These are phyloP conservation scores for Fragum sueziense DNA, from an alignment of 2,888 invertebrate genomes.

Conservation along the genomic window DNA sequence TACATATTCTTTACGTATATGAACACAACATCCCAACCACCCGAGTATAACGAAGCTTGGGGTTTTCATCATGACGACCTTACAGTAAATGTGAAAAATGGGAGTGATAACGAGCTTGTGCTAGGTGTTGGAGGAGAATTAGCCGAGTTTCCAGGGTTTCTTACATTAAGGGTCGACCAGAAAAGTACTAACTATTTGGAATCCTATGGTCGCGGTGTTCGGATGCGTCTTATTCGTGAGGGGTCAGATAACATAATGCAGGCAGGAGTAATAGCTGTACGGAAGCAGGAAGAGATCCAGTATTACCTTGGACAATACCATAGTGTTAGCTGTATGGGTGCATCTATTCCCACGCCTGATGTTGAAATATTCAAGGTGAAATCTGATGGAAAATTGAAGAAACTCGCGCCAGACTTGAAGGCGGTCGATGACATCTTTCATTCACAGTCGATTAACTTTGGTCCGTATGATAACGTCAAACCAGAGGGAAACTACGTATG, in stretches of 20 bases:
- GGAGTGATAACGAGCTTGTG: background rate
- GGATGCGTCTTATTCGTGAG: background rate
- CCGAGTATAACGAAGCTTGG: background rate
- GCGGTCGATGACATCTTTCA: background rate
- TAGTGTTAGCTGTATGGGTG: background rate
- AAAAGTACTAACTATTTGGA: background rate
- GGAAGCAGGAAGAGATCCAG: background rate
- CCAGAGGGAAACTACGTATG: conserved; percentile 1
- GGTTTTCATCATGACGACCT: background rate
- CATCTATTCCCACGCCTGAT: background rate
- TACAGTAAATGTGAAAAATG: background rate
- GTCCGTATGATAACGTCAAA: background rate
- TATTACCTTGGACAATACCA: background rate
- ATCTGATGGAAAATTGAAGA: background rate
- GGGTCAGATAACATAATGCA: background rate
- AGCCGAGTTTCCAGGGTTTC: background rate
- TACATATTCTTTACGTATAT: background rate
- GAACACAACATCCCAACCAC: background rate
- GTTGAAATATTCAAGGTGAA: background rate
- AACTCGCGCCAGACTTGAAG: background rate
- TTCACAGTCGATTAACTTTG: background rate
- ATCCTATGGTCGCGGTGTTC: background rate
- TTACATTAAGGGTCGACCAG: background rate
- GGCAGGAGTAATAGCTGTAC: background rate
- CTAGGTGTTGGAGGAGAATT: background rate